phyloP scores from a whole-genome alignment of 2,888 invertebrate genomes.

The Formica aserva region DNA sequence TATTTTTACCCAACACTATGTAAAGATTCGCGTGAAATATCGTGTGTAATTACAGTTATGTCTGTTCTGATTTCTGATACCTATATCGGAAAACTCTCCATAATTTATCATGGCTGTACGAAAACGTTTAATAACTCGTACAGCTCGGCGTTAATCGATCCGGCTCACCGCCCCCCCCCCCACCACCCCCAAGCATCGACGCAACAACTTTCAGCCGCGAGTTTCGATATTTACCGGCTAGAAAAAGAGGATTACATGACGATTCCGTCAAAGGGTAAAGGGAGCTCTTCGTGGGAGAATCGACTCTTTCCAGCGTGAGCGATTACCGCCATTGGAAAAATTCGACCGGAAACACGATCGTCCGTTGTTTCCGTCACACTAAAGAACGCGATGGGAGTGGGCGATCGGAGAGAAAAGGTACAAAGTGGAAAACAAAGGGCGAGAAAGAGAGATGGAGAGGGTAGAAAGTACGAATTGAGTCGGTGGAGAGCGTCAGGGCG shows the following conservation, averaged over 20 bases:
- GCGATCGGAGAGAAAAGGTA: slow-evolving; percentile 2
- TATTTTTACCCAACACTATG: not conserved
- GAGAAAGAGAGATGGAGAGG: slow-evolving; percentile 6
- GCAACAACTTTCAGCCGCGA: slow-evolving; percentile 55
- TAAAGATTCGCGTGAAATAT: not conserved
- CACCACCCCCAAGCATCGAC: slow-evolving; percentile 35
- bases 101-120: slow-evolving; percentile 20
- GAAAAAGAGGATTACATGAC: slow-evolving; percentile 21
- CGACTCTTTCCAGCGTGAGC: slow-evolving; percentile 61
- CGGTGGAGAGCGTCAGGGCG: slow-evolving; percentile 28
- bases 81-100: not conserved
- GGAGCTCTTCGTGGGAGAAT: slow-evolving; percentile 45
- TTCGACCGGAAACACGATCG: slow-evolving; percentile 71
- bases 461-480: slow-evolving; percentile 49
- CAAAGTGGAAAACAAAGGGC: not conserved
- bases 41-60: not conserved
- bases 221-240: slow-evolving; percentile 28
- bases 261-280: slow-evolving; percentile 65
- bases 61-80: not conserved
- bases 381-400: slow-evolving; percentile 18
- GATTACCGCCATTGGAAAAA: slow-evolving; percentile 72
- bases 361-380: slow-evolving; percentile 46
- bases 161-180: slow-evolving; percentile 12
- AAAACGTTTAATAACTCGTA: slow-evolving; percentile 36
- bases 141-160: slow-evolving; percentile 15